Evolutionary conservation across 2,797 vertebrate genomes (phyloP).

Genomic region (Rhyacichthys aspro): DNA sequence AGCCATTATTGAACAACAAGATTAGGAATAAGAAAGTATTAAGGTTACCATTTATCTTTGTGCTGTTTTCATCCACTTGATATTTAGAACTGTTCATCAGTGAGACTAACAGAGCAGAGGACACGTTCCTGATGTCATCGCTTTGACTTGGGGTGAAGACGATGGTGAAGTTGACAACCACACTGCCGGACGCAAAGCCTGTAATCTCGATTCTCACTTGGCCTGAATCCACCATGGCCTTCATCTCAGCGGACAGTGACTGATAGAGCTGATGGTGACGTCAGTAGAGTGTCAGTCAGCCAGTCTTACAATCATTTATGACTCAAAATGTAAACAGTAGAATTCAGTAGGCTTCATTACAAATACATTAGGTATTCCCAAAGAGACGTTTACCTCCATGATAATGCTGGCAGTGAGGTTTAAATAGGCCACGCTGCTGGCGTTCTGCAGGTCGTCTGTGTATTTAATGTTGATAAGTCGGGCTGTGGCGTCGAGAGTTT

Average conservation of each 20-base stretch:
- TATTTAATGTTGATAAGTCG: constrained; percentile 77
- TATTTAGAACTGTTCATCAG: constrained; percentile 77
- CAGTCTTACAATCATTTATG: background rate
- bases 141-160: constrained; percentile 58
- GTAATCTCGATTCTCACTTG: constrained; percentile 77
- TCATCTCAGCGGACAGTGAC: constrained; percentile 66
- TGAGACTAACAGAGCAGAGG: constrained; percentile 66
- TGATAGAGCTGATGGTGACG: constrained; percentile 72
- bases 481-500: constrained; percentile 72
- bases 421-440: constrained; percentile 76
- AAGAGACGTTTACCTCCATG: constrained; percentile 71
- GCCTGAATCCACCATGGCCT: constrained; percentile 70
- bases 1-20: too few species aligned
- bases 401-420: constrained; percentile 72
- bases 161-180: constrained; percentile 79
- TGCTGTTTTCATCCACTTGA: constrained; percentile 66
- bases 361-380: too few species aligned
- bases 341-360: background rate
- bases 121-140: constrained; percentile 58
- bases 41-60: constrained; percentile 68
- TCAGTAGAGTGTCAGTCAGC: background rate
- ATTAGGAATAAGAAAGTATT: background rate
- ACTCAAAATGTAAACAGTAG: background rate
- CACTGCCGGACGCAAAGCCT: constrained; percentile 75
- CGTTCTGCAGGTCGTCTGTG: constrained; percentile 66